phyloP scores from a whole-genome alignment of 2,113 vertebrate species.

The Mormyrus iriodes region DNA sequence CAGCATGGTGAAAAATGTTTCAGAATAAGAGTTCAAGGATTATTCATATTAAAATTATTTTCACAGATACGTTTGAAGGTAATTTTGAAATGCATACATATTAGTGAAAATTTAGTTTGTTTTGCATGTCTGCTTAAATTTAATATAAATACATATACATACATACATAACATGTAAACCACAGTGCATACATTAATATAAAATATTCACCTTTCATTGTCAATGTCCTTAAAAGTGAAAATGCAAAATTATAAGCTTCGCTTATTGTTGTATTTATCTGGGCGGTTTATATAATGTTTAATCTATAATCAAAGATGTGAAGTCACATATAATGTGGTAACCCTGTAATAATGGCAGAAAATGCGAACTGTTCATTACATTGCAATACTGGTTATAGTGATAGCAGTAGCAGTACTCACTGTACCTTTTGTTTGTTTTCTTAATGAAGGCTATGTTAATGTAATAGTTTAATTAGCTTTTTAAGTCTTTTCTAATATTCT shows the following conservation, averaged over 20 bases:
- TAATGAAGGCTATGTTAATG: conserved; percentile 30
- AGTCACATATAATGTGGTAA: neutral
- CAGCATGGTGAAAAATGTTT: neutral
- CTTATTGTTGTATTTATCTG: neutral
- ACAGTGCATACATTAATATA: neutral
- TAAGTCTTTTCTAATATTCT: neutral
- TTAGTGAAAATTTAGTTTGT: neutral
- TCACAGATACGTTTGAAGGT: conserved; percentile 19
- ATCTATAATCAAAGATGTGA: neutral
- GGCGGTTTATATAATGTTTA: neutral
- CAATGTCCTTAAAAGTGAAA: neutral
- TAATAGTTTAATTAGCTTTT: neutral
- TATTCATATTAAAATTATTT: conserved; percentile 20
- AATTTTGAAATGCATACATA: conserved; percentile 19
- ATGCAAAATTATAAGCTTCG: neutral
- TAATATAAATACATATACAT: neutral
- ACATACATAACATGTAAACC: neutral
- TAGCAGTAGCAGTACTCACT: conserved; percentile 33
- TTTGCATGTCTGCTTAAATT: conserved; percentile 9
- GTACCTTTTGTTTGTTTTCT: conserved; percentile 35
- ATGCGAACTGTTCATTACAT: neutral
- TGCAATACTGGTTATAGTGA: neutral
- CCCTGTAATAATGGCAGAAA: neutral
- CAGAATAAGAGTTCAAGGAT: neutral
- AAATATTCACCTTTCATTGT: neutral